Base-by-base conservation (phyloP, 2,797 vertebrate species). In the Ctenosaura bakeri region DNA sequence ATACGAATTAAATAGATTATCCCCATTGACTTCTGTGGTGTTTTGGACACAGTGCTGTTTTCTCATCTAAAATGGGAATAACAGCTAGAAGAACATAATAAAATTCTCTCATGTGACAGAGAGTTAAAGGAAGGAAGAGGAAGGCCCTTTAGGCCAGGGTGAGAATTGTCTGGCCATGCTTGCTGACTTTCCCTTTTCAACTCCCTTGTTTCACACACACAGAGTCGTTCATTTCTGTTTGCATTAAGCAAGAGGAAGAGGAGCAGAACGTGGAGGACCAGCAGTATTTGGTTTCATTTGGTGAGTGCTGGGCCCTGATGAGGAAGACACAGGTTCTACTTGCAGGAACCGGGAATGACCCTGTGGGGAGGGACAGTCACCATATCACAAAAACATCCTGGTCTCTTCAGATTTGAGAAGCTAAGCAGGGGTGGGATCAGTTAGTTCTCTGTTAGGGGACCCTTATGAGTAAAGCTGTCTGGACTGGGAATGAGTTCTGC, bases 241-340 rank as follows among this genome's bases (percentile, higher is more conserved):
- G 35, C 54, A 77, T 76, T 35, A 83, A 84, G 18, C 79, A 88
- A 54, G 87, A 83, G 38, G 87, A 80, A 2, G 83, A 80, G 2
- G 77, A 88, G 22, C 50, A 46, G 46, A 35, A 14, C 8, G 3
- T 35, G 1, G 81, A 77, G 56, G 32, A 46, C 6, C 88, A 20
- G 10, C 80, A 74, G 29, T 20, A 35, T 26, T 62, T 83, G 56
- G 81, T 3, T 76, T 83, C 71, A 5, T 52, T 59, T 26, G 88
- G 88, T 89, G 71, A 83, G 88, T 76, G 56, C 42, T 77, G 12
- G 8, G 4, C 29, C 8, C 18, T 81, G 54, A 81, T n/a, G 38
- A 2, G 7, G 42, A 4, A 46, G 38, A 22, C n/a, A 38, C 73
- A 14, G 3, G 4, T 32, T 26, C 8, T 42, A 26, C 52, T 79